phyloP scores from a whole-genome alignment of 2,113 vertebrate genomes.

The Grantiella picta region DNA sequence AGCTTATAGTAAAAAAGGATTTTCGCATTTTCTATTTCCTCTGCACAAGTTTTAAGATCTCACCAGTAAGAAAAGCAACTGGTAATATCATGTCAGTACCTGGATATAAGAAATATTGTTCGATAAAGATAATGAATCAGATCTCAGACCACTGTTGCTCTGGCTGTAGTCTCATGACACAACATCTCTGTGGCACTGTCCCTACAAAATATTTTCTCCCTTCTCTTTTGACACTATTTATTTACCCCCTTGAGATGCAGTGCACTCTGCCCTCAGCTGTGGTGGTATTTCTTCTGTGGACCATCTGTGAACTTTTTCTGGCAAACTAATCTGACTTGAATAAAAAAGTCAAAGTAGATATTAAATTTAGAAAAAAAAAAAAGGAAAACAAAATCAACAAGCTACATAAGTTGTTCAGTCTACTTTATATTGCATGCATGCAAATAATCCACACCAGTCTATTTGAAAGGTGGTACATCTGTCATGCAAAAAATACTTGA shows the following conservation, averaged over 20 bases:
- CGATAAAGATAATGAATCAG: neutral
- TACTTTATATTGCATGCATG: neutral
- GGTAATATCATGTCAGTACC: neutral
- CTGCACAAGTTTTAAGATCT: neutral
- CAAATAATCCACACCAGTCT: neutral
- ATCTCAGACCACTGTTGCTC: neutral
- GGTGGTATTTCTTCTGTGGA: neutral
- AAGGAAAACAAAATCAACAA: neutral
- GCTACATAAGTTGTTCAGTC: neutral
- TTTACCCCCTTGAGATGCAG: neutral
- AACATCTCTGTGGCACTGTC: neutral
- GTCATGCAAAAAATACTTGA: neutral
- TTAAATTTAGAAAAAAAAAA: neutral
- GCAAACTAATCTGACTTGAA: neutral
- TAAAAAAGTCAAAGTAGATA: neutral
- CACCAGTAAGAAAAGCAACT: neutral
- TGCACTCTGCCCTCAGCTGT: neutral
- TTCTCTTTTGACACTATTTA: neutral
- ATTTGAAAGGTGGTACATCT: neutral
- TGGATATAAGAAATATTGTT: neutral
- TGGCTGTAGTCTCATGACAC: neutral
- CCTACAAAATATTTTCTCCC: neutral
- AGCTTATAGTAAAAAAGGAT: neutral
- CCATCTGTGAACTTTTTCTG: neutral
- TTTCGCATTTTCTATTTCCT: neutral